Evolutionary conservation across 2,888 invertebrate species (phyloP).

Genomic region (Tenthredo livida): DNA sequence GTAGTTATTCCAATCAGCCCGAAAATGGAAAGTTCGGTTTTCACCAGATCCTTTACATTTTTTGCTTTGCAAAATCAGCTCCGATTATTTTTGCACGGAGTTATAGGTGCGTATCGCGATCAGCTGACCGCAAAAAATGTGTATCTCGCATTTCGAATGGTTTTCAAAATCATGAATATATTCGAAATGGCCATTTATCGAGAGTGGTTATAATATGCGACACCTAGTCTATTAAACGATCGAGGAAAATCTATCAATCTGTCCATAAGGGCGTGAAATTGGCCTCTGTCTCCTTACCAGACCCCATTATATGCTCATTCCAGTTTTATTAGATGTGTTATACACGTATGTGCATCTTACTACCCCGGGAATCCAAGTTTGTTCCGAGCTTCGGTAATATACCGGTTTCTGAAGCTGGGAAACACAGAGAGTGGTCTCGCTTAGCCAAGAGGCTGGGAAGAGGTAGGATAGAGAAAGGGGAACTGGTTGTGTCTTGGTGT

Average conservation of each 20-base stretch:
- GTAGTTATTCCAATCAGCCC: too few species aligned
- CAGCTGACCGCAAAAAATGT: too few species aligned
- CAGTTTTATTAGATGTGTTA: background rate
- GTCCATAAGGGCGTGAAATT: background rate
- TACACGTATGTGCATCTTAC: background rate
- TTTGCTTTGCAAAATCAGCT: too few species aligned
- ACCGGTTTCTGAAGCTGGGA: background rate
- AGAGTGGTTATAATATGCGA: background rate
- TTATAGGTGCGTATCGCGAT: too few species aligned
- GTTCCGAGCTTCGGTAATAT: background rate
- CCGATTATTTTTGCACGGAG: too few species aligned
- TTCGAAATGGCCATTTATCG: background rate
- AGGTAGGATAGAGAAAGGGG: background rate
- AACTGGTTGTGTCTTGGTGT: conserved; percentile 7
- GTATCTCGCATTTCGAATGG: background rate
- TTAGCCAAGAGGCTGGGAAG: background rate
- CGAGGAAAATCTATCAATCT: background rate
- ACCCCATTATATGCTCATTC: background rate
- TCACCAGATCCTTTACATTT: too few species aligned
- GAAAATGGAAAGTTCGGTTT: too few species aligned
- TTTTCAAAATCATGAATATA: background rate
- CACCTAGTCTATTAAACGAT: background rate
- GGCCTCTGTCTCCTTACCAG: background rate
- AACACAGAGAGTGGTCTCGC: background rate
- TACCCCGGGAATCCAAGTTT: background rate